phyloP scores from a whole-genome alignment of 2,113 vertebrate species.

The Chaetorhynchus papuensis region DNA sequence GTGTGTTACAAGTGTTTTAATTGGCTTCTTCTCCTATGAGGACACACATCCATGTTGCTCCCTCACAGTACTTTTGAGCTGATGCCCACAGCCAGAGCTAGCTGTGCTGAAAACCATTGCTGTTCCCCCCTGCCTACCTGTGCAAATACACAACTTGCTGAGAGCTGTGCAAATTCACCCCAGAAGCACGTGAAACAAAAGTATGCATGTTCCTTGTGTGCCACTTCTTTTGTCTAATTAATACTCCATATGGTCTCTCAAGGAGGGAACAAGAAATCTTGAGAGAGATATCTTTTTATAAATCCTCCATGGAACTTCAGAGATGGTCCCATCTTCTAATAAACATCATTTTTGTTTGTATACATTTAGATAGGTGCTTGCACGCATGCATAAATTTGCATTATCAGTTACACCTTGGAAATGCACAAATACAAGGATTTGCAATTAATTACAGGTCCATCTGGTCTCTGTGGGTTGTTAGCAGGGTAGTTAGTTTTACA shows the following conservation, averaged over 20 bases:
- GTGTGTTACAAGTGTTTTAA: neutral
- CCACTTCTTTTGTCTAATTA: neutral
- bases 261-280: neutral
- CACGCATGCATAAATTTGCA: neutral
- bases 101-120: neutral
- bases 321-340: neutral
- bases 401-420: neutral
- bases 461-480: slow-evolving; percentile 40
- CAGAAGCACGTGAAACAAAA: neutral
- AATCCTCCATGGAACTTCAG: neutral
- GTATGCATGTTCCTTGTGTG: neutral
- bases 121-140: neutral
- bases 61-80: neutral
- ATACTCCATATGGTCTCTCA: neutral
- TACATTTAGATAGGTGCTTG: neutral
- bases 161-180: neutral
- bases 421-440: neutral
- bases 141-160: fast-evolving
- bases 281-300: neutral
- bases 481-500: neutral
- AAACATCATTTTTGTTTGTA: neutral
- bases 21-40: neutral
- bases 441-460: slow-evolving; percentile 22
- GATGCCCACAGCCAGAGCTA: neutral
- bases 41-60: neutral